Evolutionary conservation across 2,113 vertebrate genomes (phyloP), one percentile per base, ranked within the genome.

Genomic region (Gallinago undulata): DNA sequence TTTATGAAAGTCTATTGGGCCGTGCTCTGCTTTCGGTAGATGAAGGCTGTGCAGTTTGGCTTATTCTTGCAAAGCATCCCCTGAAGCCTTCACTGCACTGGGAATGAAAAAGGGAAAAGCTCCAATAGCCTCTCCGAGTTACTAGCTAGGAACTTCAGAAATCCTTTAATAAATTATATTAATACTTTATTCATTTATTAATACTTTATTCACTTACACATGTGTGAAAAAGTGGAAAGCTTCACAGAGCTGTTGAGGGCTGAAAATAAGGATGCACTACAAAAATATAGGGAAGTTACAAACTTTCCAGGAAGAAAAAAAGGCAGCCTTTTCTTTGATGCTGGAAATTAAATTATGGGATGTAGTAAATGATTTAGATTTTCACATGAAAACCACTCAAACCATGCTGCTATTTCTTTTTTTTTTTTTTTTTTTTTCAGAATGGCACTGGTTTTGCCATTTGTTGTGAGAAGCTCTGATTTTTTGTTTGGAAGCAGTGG

Each of bases 31-130:
- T 39, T 76, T 62, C 0, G 1, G 22, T 7, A 10, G 0, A 4
- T 31, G 0, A 11, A 21, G 48, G 27, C 60, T n/a, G n/a, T 1
- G 0, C 5, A 2, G 25, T 80, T 69, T 1, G 2, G 19, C 43
- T 68, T 4, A 0, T 19, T 47, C 39, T 55, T 1, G 0, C 35
- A 16, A 48, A 43, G 45, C 2, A 0, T 53, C 27, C 19, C 15
- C n/a, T n/a, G 25, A 72, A 88, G 59, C 8, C 23, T 70, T 90
- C 1, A 1, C 53, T 2, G 3, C 1, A 0, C 35, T 51, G 33
- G 11, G 37, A 87, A 22, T 21, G 48, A 37, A 60, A 75, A 37
- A 86, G 37, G 7, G 37, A 28, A 69, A 74, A 84, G 31, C 30
- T 78, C n/a, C 55, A 9, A 2, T 13, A 13, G 62, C 10, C 7